Evolutionary conservation across 2,888 invertebrate species (phyloP), one percentile per base, ranked within the genome.

Genomic region (Lasioglossum villosulum): DNA sequence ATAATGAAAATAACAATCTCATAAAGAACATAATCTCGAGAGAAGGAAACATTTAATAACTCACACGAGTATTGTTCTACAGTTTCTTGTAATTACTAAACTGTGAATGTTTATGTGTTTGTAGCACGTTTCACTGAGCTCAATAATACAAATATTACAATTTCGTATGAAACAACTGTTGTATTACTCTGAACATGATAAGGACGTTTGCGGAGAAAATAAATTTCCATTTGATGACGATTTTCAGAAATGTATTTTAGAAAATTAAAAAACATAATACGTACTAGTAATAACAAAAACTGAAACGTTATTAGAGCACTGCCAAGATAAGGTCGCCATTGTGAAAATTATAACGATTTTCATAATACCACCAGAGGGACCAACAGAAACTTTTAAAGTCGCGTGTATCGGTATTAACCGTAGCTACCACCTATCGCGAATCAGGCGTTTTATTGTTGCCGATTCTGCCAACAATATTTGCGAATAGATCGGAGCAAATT

Each of bases 401-500:
- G 52, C 52, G 10, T 10, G 23, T 52, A 52, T 52, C 56, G n/a
- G 12, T 56, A 56, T 63, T 30, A 63, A 27, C 16, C 16, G 63
- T 23, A 30, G 10, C 8, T 39, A 73, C 19, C 48, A 34, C 14
- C 4, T 42, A 39, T 63, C 59, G 30, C 30, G 16, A 16, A 70
- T 70, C 39, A 39, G 27, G 37, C 66, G 14, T 75, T 75, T 80
- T 78, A 75, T 80, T 72, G 73, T 83, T 80, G 68, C 71, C 27
- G 78, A 78, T 37, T 66, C 52, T 52, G 23, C 10, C 19, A 48
- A 3, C 37, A 73, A 79, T 82, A 71, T 79, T 84, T 72, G 30
- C 59, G 71, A 75, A 74, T 63, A 52, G 34, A 37, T 59, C n/a
- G 27, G 23, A 12, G 12, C 37, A 19, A 16, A 27, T 39, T 63